Base-by-base conservation (phyloP, 2,888 invertebrate species). In the Sarcophaga subvicina region DNA sequence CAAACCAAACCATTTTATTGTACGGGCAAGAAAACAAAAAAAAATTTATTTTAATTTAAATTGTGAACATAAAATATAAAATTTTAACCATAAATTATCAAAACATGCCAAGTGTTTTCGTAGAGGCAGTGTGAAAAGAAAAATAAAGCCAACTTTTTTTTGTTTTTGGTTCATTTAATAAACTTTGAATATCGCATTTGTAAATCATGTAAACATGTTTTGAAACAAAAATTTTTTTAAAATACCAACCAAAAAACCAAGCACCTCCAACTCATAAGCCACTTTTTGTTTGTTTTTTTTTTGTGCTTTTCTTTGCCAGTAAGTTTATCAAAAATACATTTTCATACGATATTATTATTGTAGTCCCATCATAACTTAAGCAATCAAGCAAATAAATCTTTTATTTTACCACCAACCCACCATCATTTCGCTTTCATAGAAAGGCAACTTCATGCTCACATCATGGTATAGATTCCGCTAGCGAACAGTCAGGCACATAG, bases 261-360 rank as follows among this genome's bases (percentile, higher is more conserved):
- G 54, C 37, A 37, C 66, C 25, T 22, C 37, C 20, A 70, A 83
- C 67, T 80, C 67, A 12, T 70, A 84, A 83, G 78, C 83, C 75
- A 75, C 37, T 66, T 75, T 75, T 76, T 75, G 49, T 67, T 47
- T 69, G n/a, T 45, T 70, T 76, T 25, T 45, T 63, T 8, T 76
- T 86, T 83, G 82, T 37, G 62, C 2, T 81, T 63, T 70, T 82
- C 37, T 47, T 76, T 70, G n/a, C 64, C 88, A 85, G 89, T 90
- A 91, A 92, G 92, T 92, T 90, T 90, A 91, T 91, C 92, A 91
- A 91, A 91, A 91, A 91, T 90, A 90, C 91, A 84, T 87, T 87
- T 87, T 79, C 84, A 76, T 82, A 82, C 79, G 81, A 87, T 87
- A 80, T 71, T 67, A 37, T 37, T 37, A 37, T 37, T 37, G 37